Evolutionary conservation across 92 coral and sea anemone genomes (phyloP).

Genomic region (Umimayanthus kanabou): DNA sequence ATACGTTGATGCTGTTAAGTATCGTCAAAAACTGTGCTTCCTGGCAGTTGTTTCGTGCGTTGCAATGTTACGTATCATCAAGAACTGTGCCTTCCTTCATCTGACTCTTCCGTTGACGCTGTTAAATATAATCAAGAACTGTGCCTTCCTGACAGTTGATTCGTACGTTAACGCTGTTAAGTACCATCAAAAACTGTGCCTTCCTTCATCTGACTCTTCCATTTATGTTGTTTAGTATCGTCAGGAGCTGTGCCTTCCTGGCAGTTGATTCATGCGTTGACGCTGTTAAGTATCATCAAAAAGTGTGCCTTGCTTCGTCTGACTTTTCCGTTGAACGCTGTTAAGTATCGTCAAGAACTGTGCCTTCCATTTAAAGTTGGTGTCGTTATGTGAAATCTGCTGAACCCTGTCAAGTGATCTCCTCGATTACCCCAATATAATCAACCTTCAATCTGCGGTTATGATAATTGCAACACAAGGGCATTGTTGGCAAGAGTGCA

Average conservation of each 20-base stretch:
- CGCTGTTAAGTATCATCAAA: no score
- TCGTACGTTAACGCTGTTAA: not conserved
- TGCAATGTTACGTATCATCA: no score
- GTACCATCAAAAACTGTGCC: not conserved
- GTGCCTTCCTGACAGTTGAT: not conserved
- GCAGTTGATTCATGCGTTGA: not conserved
- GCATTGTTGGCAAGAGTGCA: not conserved
- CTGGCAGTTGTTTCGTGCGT: no score
- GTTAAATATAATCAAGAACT: no score
- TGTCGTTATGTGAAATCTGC: not conserved
- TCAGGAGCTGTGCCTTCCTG: not conserved
- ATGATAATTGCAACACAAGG: not conserved
- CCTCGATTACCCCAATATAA: conserved; percentile 7
- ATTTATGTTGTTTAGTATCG: not conserved
- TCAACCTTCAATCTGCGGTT: not conserved
- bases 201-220: not conserved
- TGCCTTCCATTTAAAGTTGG: not conserved
- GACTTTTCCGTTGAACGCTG: not conserved
- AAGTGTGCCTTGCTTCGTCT: not conserved
- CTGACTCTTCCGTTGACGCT: no score
- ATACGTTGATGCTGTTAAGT: no score
- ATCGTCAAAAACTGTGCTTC: no score
- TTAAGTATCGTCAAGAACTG: not conserved
- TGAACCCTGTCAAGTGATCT: conserved; percentile 6
- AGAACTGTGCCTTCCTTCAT: no score